Percentiles rank a stretch among this genome's conserved stretches.
phyloP scores from a whole-genome alignment of 1,140 invertebrate genomes.

The Tyrophagus putrescentiae region DNA sequence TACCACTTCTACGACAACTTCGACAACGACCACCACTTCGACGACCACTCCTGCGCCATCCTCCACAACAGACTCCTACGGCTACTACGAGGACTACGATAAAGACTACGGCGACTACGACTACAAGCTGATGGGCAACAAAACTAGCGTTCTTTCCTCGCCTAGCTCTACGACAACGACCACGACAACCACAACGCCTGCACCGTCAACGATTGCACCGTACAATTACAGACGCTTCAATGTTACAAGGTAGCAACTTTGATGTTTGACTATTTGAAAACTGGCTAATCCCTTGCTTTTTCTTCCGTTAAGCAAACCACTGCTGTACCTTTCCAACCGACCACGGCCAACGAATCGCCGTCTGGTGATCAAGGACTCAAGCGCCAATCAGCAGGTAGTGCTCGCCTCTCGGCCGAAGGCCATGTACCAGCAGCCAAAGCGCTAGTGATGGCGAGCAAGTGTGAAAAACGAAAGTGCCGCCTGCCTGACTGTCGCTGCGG shows the following conservation, averaged over 20 bases:
- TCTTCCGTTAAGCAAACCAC: not conserved
- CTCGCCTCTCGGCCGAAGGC: constrained; percentile 21
- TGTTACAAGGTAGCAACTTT: not conserved
- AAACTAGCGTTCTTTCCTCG: not conserved
- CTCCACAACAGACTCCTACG: not conserved
- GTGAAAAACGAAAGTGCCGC: constrained; percentile 67
- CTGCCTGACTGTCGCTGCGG: constrained; percentile 77
- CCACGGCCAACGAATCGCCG: constrained; percentile 23
- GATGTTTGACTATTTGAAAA: not conserved
- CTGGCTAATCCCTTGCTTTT: not conserved
- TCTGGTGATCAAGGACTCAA: constrained; percentile 17
- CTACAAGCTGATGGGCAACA: constrained; percentile 5
- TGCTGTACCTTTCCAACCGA: constrained; percentile 5
- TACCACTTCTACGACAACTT: not conserved
- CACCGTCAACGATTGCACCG: not conserved
- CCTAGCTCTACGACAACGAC: constrained; percentile 3
- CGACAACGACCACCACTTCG: constrained; percentile 13
- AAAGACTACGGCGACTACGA: constrained; percentile 13
- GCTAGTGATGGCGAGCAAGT: constrained; percentile 50
- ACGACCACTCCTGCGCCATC: not conserved
- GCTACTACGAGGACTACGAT: constrained; percentile 11
- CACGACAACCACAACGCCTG: constrained; percentile 18
- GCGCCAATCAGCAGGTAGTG: not conserved
- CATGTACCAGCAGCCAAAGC: constrained; percentile 24
- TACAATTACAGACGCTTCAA: not conserved